phyloP scores from a whole-genome alignment of 2,888 invertebrate genomes.

The Clunio marinus region DNA sequence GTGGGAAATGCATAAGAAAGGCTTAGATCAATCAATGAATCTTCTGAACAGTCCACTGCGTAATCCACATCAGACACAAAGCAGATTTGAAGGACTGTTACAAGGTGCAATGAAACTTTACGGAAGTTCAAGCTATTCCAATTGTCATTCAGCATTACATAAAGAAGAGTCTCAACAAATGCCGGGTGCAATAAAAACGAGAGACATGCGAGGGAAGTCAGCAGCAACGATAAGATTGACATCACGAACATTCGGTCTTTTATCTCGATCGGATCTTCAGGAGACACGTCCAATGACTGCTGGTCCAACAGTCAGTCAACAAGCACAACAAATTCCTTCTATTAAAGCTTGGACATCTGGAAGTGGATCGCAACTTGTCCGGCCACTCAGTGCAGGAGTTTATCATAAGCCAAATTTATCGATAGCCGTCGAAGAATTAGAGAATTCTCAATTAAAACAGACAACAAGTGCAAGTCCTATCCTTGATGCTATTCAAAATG shows the following conservation, averaged over 20 bases:
- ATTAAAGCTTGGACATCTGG: conserved; percentile 52
- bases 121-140: conserved; percentile 47
- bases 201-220: conserved; percentile 50
- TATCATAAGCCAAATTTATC: conserved; percentile 55
- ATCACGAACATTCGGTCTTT: conserved; percentile 25
- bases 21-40: conserved; percentile 53
- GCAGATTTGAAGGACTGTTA: conserved; percentile 50
- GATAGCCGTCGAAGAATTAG: conserved; percentile 51
- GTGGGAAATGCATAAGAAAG: conserved; percentile 74
- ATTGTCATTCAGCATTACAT: conserved; percentile 41
- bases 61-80: conserved; percentile 49
- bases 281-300: conserved; percentile 49
- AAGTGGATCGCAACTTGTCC: conserved; percentile 42
- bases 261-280: conserved; percentile 28
- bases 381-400: conserved; percentile 64
- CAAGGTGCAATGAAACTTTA: conserved; percentile 52
- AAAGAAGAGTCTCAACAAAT: conserved; percentile 43
- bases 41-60: conserved; percentile 49
- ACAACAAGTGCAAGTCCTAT: conserved; percentile 74
- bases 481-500: conserved; percentile 78
- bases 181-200: conserved; percentile 40
- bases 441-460: conserved; percentile 58
- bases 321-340: conserved; percentile 51
- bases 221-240: conserved; percentile 45
- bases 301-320: conserved; percentile 45